A percentile compares a stretch with the other conserved stretches of the same genome.
phyloP scores from a whole-genome alignment of 2,797 vertebrate genomes.

The Arnoldichthys spilopterus region DNA sequence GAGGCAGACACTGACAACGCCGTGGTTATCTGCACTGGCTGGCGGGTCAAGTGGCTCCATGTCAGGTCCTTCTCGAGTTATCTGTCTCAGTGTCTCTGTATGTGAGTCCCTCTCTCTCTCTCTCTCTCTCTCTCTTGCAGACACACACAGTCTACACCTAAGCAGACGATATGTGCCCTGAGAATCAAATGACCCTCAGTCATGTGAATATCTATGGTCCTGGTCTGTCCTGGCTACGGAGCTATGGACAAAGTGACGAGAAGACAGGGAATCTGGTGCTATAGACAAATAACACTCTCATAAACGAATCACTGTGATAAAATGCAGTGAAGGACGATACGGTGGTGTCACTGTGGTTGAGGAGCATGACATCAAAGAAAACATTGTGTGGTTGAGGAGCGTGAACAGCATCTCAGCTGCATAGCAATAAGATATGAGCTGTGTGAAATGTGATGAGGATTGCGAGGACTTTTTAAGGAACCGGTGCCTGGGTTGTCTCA shows the following conservation, averaged over 20 bases:
- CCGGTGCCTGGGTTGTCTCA: no score
- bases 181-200: constrained; percentile 51
- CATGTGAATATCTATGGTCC: constrained; percentile 35
- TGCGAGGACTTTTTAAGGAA: no score
- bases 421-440: not conserved
- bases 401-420: no score
- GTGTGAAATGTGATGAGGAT: no score
- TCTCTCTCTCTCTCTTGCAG: constrained; percentile 33
- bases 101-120: constrained; percentile 21
- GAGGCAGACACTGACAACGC: constrained; percentile 28
- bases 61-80: constrained; percentile 49
- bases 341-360: no score
- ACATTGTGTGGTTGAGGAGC: no score
- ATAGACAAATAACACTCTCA: not conserved
- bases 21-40: constrained; percentile 44
- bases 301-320: not conserved
- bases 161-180: constrained; percentile 36
- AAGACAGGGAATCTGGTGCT: not conserved
- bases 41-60: constrained; percentile 59
- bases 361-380: no score
- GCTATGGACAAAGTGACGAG: not conserved
- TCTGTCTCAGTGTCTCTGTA: constrained; percentile 34
- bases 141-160: constrained; percentile 5
- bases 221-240: constrained; percentile 22
- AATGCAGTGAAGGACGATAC: not conserved